Conservation (phyloP, 2,888 invertebrate genomes). For the Sphaerophoria taeniata region DNA sequence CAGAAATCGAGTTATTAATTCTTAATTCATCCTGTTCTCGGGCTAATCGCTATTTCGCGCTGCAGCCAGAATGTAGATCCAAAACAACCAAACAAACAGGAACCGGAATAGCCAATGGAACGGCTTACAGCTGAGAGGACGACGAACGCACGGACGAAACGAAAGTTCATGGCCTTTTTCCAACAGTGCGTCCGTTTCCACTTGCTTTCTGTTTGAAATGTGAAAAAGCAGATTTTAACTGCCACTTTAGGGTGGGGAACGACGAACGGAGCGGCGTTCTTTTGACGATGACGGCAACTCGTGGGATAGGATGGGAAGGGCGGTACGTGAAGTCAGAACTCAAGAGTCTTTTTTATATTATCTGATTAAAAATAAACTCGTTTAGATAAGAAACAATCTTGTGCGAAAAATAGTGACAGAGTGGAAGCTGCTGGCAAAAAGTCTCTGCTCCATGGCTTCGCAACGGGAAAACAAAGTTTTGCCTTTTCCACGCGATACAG, state of each 20-base stretch:
- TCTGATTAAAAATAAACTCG: constrained; percentile 74
- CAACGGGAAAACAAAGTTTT: constrained; percentile 29
- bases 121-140: constrained; percentile 1
- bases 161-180: constrained; percentile 53
- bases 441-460: neutral
- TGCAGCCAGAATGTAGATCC: constrained; percentile 42
- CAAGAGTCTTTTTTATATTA: constrained; percentile 39
- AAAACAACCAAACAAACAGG: constrained; percentile 26
- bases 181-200: constrained; percentile 24
- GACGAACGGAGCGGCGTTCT: neutral
- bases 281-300: neutral
- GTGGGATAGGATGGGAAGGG: neutral
- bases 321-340: neutral
- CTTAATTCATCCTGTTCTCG: constrained; percentile 72
- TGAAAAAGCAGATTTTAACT: constrained; percentile 49
- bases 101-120: neutral
- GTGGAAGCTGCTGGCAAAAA: neutral
- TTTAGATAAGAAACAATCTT: constrained; percentile 71
- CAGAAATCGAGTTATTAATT: constrained; percentile 74
- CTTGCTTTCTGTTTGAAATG: constrained; percentile 16
- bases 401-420: constrained; percentile 31
- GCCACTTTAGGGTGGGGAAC: constrained; percentile 8
- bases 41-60: constrained; percentile 64
- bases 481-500: neutral
- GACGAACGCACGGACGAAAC: too few species aligned